phyloP scores from a whole-genome alignment of 2,888 invertebrate genomes.

The Cephus runcator region DNA sequence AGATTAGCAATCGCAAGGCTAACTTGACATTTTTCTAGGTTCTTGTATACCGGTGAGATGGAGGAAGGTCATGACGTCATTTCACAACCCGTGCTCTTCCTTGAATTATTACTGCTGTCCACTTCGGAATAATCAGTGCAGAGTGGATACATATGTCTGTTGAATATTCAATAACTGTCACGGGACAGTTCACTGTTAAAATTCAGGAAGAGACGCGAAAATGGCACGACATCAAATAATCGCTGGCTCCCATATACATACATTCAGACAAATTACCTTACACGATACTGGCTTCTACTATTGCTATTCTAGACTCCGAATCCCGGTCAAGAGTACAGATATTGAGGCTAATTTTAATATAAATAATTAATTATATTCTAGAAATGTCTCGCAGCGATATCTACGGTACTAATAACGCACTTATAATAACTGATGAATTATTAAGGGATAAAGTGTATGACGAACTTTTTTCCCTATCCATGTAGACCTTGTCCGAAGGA shows the following conservation, averaged over 20 bases:
- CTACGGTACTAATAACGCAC: neutral
- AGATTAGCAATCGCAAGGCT: neutral
- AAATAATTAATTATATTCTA: neutral
- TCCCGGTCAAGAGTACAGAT: neutral
- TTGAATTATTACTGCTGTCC: neutral
- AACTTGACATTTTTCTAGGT: neutral
- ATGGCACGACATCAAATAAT: constrained; percentile 19
- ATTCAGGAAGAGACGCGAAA: constrained; percentile 12
- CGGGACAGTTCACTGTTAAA: constrained; percentile 11
- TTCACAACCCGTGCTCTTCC: neutral
- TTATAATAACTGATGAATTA: too few species aligned
- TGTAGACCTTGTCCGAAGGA: neutral
- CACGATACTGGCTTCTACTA: neutral
- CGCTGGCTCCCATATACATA: neutral
- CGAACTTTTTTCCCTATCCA: neutral
- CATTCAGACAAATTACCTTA: neutral
- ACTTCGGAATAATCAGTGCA: constrained; percentile 14
- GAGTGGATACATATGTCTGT: constrained; percentile 3
- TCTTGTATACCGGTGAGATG: neutral
- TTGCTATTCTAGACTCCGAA: neutral
- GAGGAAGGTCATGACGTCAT: neutral
- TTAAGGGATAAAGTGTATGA: too few species aligned
- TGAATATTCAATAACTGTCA: constrained; percentile 13
- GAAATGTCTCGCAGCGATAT: neutral
- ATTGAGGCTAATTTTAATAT: neutral